phyloP scores from a whole-genome alignment of 2,888 invertebrate species.

The Drosophila diplacantha region DNA sequence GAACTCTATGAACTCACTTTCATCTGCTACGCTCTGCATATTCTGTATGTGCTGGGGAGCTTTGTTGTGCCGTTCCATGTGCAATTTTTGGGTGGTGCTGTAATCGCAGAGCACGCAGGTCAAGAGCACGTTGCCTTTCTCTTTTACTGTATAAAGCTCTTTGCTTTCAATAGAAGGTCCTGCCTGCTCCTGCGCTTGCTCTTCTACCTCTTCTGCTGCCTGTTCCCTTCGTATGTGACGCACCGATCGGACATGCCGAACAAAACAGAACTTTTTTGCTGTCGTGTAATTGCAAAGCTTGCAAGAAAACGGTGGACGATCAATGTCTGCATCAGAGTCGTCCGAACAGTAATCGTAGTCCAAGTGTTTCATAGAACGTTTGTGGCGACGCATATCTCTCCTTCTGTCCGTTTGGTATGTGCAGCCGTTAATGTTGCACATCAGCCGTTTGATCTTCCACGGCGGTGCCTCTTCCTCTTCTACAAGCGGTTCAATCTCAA shows the following conservation, averaged over 20 bases:
- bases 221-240: constrained; percentile 12
- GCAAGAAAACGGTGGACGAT: constrained; percentile 17
- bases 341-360: constrained; percentile 13
- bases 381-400: constrained; percentile 25
- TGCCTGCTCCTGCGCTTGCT: background rate
- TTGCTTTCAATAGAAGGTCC: background rate
- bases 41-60: background rate
- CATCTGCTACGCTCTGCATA: background rate
- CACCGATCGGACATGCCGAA: constrained; percentile 16
- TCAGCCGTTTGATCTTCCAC: constrained; percentile 9
- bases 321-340: constrained; percentile 30
- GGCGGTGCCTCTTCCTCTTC: background rate
- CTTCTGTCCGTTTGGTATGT: constrained; percentile 25
- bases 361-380: constrained; percentile 25
- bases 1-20: constrained; percentile 10
- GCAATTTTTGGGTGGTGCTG: constrained; percentile 1
- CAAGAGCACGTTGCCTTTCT: background rate
- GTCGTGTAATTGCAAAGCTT: constrained; percentile 24
- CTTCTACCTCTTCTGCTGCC: background rate
- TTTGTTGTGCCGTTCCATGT: constrained; percentile 3
- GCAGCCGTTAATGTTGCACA: constrained; percentile 24
- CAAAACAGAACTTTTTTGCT: constrained; percentile 20
- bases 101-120: constrained; percentile 10
- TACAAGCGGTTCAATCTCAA: background rate
- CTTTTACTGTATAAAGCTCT: background rate